Base-by-base conservation (phyloP, 2,888 invertebrate genomes). In the Gymnoscelis rufifasciata region DNA sequence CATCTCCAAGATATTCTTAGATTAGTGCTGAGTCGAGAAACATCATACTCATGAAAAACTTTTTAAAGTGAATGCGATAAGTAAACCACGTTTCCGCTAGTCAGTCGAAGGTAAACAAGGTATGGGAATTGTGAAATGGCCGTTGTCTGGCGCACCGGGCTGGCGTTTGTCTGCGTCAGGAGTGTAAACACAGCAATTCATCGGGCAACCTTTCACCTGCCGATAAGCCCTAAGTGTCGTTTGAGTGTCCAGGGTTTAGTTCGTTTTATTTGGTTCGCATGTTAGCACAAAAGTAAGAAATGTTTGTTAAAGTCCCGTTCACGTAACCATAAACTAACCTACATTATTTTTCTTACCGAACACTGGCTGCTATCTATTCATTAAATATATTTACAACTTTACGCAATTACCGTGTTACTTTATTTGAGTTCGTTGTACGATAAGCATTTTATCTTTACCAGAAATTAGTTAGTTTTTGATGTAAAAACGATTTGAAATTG, bases 161-260 rank as follows among this genome's bases (percentile, higher is more conserved):
- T 31, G 41, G 44, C 50, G 41, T 47, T 51, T 51, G 50, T 55
- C 64, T 67, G 63, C 64, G 60, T 57, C 56, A 56, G 19, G 63
- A 64, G 64, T 62, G 68, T 76, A 75, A 76, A 74, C 73, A 72
- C 62, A 60, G 65, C 74, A 72, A 74, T 76, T 72, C 71, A 74
- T 75, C 69, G 64, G 64, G 65, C 73, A 75, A 81, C 79, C 81
- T 81, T 78, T 81, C 81, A 81, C 80, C 81, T 79, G 74, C 56
- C 62, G 78, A 80, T 78, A 79, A 76, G 68, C 60, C 64, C 64
- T 69, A 71, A 77, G 71, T 73, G 71, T 71, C 68, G 66, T 72
- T 71, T 68, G 66, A 68, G 65, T 71, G 65, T 66, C 65, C 62
- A 61, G 59, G 57, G 54, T 56, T 70, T 62, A 66, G 60, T 51